Base-by-base conservation (phyloP, 2,797 vertebrate species). In the Anas flavirostris region DNA sequence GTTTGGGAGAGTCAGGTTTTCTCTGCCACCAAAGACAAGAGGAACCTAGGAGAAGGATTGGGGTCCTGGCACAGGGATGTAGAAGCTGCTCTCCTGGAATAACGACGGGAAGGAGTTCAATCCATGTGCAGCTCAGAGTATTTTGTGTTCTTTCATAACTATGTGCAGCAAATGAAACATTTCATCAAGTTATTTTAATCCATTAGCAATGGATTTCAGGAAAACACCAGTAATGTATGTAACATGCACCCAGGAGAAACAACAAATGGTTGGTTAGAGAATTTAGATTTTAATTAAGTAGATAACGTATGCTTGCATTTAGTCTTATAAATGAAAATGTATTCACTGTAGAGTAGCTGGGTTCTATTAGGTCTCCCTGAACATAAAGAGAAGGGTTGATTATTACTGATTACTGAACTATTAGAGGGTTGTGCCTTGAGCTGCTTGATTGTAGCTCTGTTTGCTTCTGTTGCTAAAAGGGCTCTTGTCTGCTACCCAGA, bases 251-350 rank as follows among this genome's bases (percentile, higher is more conserved):
- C 97, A 94, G 91, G 97, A 98, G 97, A 97, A 94, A 94, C 88
- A 97, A 69, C 86, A 97, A 97, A 97, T 94, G 94, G 93, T 95
- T 98, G 91, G 94, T 97, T 97, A 76, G 96, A 98, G 97, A 96
- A 94, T 97, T 98, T 96, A 95, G 95, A 93, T 97, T 97, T 98
- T 98, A 98, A 98, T 98, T 98, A 97, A 98, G 96, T 96, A 97
- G 97, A 97, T 97, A 97, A 97, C 69, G 78, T 96, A 93, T 97
- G 97, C 94, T 96, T 96, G 91, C 56, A 2, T 95, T 97, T 95
- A 82, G 83, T 93, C 95, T 97, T 95, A 79, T 53, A 97, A 97
- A 97, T 95, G 96, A 97, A 97, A 97, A 97, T 94, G 93, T 97
- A 97, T 97, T 97, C 97, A 96, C 96, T 88, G 75, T 93, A 96